Conservation (phyloP, 2,888 invertebrate genomes). For the Megamerina dolium region DNA sequence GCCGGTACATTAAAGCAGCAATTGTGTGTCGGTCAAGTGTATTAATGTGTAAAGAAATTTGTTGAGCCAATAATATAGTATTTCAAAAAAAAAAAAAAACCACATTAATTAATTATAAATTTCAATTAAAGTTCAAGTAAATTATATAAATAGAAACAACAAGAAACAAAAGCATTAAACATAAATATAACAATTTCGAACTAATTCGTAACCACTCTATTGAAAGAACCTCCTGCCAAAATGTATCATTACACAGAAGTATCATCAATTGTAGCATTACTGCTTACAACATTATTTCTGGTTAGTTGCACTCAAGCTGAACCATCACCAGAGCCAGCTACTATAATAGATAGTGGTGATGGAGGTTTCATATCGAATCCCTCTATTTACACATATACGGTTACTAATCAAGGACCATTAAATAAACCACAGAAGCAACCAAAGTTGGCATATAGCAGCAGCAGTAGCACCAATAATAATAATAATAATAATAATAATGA, state of each 20-base stretch:
- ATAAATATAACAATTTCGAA: constrained; percentile 1
- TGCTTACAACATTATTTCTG: no score
- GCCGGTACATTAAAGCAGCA: no score
- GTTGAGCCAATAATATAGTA: no score
- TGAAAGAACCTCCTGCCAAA: constrained; percentile 17
- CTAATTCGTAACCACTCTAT: constrained; percentile 1
- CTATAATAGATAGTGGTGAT: constrained; percentile 16
- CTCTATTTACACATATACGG: constrained; percentile 37
- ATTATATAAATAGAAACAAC: no score
- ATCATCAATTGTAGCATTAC: no score
- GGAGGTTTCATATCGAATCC: constrained; percentile 40
- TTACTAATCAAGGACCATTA: constrained; percentile 28
- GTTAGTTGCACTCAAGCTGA: constrained; percentile 11
- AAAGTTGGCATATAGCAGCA: constrained; percentile 20
- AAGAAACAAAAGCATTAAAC: neutral
- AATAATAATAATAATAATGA: constrained; percentile 17
- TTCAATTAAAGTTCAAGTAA: no score
- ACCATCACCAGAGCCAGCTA: constrained; percentile 17
- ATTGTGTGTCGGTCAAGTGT: no score
- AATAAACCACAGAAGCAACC: constrained; percentile 19
- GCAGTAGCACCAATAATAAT: constrained; percentile 17
- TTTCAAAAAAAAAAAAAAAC: no score
- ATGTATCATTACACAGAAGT: no score
- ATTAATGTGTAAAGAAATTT: no score
- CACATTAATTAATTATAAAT: no score